Base-by-base conservation (phyloP, 2,888 invertebrate species). In the Trissonchulus latispiculum region DNA sequence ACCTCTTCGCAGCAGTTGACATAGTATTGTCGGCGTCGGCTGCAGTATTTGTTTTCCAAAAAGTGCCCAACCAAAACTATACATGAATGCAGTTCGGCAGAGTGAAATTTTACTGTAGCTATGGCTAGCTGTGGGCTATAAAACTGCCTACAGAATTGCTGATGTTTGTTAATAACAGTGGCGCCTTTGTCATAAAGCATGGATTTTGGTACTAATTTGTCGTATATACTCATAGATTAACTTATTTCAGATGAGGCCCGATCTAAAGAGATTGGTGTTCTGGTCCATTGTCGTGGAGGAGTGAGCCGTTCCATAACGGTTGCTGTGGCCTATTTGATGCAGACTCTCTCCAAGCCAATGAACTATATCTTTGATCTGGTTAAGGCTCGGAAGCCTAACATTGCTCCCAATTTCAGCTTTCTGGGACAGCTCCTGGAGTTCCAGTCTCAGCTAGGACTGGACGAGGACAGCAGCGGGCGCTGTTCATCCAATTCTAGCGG, bases 351-450 rank as follows among this genome's bases (percentile, higher is more conserved):
- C 78, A 89, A 95, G 80, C 89, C 90, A 79, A 87, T 96, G 82
- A 94, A 96, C 84, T 93, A 95, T 84, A 95, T 95, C 77, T 96
- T 95, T 87, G 93, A 93, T 85, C 88, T 93, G 84, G 94, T 96
- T 79, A 90, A 93, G 82, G 88, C 89, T 78, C 90, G 93, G 83
- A 96, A 96, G 86, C 90, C 93, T 66, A 93, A 95, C 87, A 92
- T 96, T 80, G 93, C 94, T 77, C 95, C 96, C 77, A 96, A 96
- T 87, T 95, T 96, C 87, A 94, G 95, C 86, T 96, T 96, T 86
- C 93, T 96, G 94, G 91, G 94, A 76, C 95, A 96, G 85, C 88
- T 96, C 83, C 89, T 92, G 85, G 91, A 91, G 80, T 95, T 93
- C 86, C 95, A 95, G 86, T 88, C 89, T 67, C 91, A 93, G 85